phyloP scores from a whole-genome alignment of 1,140 invertebrate species.

The Drosophila tropicalis region DNA sequence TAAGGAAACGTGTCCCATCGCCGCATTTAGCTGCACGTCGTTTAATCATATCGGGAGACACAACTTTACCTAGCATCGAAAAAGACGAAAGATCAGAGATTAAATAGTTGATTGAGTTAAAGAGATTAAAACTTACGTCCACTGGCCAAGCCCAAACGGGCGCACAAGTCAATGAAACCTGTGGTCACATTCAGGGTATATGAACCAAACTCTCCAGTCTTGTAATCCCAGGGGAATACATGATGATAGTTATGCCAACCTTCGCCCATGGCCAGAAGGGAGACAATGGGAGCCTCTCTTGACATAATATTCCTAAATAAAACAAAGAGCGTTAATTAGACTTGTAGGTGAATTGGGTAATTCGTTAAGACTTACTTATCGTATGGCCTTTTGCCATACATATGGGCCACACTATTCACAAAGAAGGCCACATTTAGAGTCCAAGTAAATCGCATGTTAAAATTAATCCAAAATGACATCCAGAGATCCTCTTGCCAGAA shows the following conservation, averaged over 20 bases:
- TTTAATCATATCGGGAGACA: constrained; percentile 86
- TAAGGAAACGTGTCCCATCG: constrained; percentile 85
- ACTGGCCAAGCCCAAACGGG: constrained; percentile 89
- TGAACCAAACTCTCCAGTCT: constrained; percentile 91
- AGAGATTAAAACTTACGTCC: constrained; percentile 85
- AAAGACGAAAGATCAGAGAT: neutral
- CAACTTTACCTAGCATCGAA: constrained; percentile 84
- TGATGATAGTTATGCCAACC: constrained; percentile 99
- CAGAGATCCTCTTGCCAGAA: constrained; percentile 92
- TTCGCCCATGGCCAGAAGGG: constrained; percentile 89
- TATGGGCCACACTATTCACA: constrained; percentile 96
- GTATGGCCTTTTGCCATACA: constrained; percentile 95
- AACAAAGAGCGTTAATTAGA: neutral
- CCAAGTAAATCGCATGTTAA: constrained; percentile 91
- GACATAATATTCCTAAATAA: constrained; percentile 87
- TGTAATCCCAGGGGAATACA: constrained; percentile 91
- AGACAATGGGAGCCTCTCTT: constrained; percentile 88
- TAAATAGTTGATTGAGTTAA: neutral
- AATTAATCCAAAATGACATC: constrained; percentile 92
- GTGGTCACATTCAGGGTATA: constrained; percentile 88
- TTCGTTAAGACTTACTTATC: constrained; percentile 87
- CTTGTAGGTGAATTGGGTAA: neutral
- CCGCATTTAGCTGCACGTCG: constrained; percentile 86
- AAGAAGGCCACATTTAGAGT: constrained; percentile 96
- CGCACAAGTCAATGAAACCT: constrained; percentile 89